Evolutionary conservation across 2,797 vertebrate species (phyloP).

Genomic region (Limnodromus scolopaceus): DNA sequence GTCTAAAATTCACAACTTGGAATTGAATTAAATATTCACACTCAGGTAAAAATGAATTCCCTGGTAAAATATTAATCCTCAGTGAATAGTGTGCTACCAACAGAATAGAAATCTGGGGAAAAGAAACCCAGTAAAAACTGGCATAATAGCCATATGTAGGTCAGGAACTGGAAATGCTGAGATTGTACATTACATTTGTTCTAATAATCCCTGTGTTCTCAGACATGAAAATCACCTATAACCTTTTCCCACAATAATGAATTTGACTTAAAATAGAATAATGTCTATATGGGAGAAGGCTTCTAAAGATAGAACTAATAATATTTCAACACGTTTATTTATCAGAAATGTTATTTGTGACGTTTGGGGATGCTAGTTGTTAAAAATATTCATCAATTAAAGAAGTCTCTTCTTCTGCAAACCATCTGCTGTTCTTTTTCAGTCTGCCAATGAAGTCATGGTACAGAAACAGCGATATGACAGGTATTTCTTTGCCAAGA

Average conservation of each 20-base stretch:
- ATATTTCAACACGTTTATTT: constrained; percentile 25
- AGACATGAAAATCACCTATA: not conserved
- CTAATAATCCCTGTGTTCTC: not conserved
- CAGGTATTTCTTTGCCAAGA: constrained; percentile 33
- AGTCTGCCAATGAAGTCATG: constrained; percentile 42
- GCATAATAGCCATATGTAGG: not conserved
- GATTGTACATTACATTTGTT: not conserved
- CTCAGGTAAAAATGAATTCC: not conserved
- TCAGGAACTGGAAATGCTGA: not conserved
- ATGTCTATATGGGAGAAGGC: not conserved
- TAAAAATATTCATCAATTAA: constrained; percentile 46
- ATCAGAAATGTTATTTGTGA: constrained; percentile 24
- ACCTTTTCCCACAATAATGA: not conserved
- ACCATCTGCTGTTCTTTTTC: constrained; percentile 60
- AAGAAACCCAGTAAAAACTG: not conserved
- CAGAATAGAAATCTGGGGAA: not conserved
- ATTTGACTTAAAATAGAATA: not conserved
- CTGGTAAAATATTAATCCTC: not conserved
- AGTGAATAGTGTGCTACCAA: not conserved
- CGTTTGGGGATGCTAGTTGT: not conserved
- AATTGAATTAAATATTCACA: not conserved
- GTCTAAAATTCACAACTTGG: not conserved
- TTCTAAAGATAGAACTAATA: constrained; percentile 23
- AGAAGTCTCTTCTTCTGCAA: not conserved
- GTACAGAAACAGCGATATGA: constrained; percentile 23